phyloP scores from a whole-genome alignment of 1,140 invertebrate species.

The Danaus plexippus region DNA sequence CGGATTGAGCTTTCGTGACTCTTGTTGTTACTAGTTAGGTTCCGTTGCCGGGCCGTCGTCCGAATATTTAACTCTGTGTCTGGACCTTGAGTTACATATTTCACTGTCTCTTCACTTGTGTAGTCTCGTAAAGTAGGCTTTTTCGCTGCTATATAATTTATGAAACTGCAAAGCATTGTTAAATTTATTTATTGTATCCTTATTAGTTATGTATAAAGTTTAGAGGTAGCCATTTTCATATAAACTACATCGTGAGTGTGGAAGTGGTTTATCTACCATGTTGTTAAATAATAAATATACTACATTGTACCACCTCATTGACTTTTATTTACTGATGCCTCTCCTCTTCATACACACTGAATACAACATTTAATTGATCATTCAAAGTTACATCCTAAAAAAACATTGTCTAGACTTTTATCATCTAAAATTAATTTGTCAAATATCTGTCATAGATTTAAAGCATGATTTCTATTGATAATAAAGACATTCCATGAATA shows the following conservation, averaged over 20 bases:
- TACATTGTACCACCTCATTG: conserved; percentile 69
- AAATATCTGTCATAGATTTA: background rate
- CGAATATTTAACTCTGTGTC: conserved; percentile 25
- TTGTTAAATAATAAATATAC: conserved; percentile 74
- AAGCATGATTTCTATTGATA: conserved; percentile 6
- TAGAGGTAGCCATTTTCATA: conserved; percentile 71
- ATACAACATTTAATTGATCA: too few species aligned
- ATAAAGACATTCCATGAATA: background rate
- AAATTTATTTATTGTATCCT: conserved; percentile 54
- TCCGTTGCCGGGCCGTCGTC: conserved; percentile 34
- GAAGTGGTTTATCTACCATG: conserved; percentile 70
- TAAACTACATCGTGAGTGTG: conserved; percentile 52
- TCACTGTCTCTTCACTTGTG: conserved; percentile 36
- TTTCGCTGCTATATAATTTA: conserved; percentile 46
- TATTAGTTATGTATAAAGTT: conserved; percentile 70
- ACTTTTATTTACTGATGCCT: conserved; percentile 42
- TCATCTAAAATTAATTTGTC: too few species aligned
- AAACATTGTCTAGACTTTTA: too few species aligned
- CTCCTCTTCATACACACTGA: too few species aligned
- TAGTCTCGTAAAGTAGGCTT: conserved; percentile 49
- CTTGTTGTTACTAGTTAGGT: conserved; percentile 55
- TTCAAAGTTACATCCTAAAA: too few species aligned
- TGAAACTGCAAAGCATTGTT: conserved; percentile 59
- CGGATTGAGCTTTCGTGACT: conserved; percentile 65
- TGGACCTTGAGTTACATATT: conserved; percentile 33